Evolutionary conservation across 2,888 invertebrate species (phyloP).

Genomic region (Steinernema carpocapsae): DNA sequence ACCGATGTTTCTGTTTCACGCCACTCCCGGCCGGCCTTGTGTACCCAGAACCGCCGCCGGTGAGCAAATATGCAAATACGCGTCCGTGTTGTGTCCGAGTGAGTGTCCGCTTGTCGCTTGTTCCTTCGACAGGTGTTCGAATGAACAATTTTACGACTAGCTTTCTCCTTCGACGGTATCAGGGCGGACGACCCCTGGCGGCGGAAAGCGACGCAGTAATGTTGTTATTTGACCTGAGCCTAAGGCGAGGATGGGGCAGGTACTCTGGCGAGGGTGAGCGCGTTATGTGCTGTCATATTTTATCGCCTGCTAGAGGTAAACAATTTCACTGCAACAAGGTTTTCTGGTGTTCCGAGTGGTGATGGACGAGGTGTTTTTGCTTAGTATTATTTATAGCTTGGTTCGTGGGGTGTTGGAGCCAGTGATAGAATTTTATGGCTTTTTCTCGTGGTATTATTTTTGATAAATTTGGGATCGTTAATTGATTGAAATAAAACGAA

Average conservation of each 20-base stretch:
- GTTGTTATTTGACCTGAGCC: constrained; percentile 28
- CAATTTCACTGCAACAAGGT: neutral
- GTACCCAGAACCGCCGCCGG: constrained; percentile 11
- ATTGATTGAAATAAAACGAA: no score
- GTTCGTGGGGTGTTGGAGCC: no score
- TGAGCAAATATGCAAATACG: constrained; percentile 34
- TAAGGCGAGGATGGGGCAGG: neutral
- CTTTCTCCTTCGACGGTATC: neutral
- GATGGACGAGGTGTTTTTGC: no score
- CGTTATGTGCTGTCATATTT: constrained; percentile 17
- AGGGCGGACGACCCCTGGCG: neutral
- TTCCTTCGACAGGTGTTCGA: constrained; percentile 24
- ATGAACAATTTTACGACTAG: constrained; percentile 27
- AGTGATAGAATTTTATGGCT: no score
- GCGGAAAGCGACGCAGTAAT: neutral
- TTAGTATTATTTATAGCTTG: no score
- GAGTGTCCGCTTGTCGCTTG: constrained; percentile 27
- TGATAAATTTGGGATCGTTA: no score
- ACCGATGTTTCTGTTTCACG: constrained; percentile 10
- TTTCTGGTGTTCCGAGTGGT: no score
- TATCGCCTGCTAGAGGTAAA: constrained; percentile 30
- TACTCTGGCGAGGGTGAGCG: neutral
- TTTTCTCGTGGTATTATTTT: no score
- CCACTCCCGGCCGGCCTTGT: neutral
- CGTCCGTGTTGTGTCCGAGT: constrained; percentile 12